Base-by-base conservation (phyloP, 1,140 invertebrate species). In the Solenopsis fugax region DNA sequence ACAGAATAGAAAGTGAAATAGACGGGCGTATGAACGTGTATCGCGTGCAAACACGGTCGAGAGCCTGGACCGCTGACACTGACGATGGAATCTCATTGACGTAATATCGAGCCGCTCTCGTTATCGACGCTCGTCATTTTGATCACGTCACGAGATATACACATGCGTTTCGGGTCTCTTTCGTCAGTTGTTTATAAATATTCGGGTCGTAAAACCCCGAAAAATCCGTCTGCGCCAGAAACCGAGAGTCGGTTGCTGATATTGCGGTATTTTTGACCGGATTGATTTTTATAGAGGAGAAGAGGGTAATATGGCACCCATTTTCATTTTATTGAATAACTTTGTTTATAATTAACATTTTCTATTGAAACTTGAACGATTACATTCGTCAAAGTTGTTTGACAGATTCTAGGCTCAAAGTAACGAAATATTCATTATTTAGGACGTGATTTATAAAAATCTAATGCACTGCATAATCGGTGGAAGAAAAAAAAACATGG, bases 171-270 rank as follows among this genome's bases (percentile, higher is more conserved):
- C 12, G 4, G 7, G 9, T 62, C 50, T 62, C 50, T 81, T 69
- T 52, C 77, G 48, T 54, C 45, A 13, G 45, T 37, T 81, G 34
- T 81, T 81, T 81, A 81, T 81, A 69, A 69, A 69, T 81, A 65
- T 10, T 41, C 45, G 24, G 0, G 21, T 29, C 48, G 29, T 45
- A 80, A 52, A 80, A 9, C n/a, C 21, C n/a, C 29, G 62, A 81
- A 69, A 60, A 80, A 41, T 54, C 18, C 29, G n/a, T 6, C 3
- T 37, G 41, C 41, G 21, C 24, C 21, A n/a, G 41, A 62, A 77
- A 45, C 41, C 41, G 41, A 41, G 41, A 41, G 10, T 7, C 10
- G 6, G 16, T 0, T 16, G 10, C 41, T 21, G 54, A 1, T 12
- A 60, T 18, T 7, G 4, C 7, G 21, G 4, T 67, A 37, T 52